phyloP scores from a whole-genome alignment of 2,888 invertebrate genomes.

The Ecdyonurus torrentis region DNA sequence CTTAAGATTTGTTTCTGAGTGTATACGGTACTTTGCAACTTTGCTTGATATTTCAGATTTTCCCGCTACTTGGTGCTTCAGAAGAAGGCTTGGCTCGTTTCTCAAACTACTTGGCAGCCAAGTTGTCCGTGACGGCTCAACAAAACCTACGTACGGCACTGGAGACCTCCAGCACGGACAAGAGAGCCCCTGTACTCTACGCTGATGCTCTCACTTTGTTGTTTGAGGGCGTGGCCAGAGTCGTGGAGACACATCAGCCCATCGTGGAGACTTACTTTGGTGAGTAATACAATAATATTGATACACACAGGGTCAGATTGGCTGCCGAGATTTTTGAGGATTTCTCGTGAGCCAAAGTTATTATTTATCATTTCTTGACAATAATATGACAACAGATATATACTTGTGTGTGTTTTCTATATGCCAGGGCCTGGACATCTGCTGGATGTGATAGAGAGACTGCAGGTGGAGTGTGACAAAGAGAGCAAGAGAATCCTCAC shows the following conservation, averaged over 20 bases:
- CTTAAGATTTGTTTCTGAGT: too few species aligned
- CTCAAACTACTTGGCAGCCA: conserved; percentile 67
- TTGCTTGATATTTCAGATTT: conserved; percentile 40
- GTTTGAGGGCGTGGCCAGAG: conserved; percentile 69
- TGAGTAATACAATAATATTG: conserved; percentile 14
- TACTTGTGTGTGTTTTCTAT: not conserved
- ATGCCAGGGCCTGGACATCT: conserved; percentile 46
- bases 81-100: conserved; percentile 78
- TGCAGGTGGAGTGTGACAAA: conserved; percentile 66
- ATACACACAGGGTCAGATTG: too few species aligned
- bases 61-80: conserved; percentile 84
- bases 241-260: conserved; percentile 75
- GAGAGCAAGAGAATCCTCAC: conserved; percentile 24
- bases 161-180: conserved; percentile 45
- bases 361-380: too few species aligned
- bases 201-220: conserved; percentile 71
- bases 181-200: conserved; percentile 57
- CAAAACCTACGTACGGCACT: conserved; percentile 53
- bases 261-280: conserved; percentile 81
- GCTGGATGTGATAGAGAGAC: conserved; percentile 46
- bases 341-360: too few species aligned
- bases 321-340: too few species aligned
- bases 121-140: conserved; percentile 49
- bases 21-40: too few species aligned
- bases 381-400: too few species aligned